phyloP scores from a whole-genome alignment of 2,113 vertebrate species.

The Tachysurus fulvidraco region DNA sequence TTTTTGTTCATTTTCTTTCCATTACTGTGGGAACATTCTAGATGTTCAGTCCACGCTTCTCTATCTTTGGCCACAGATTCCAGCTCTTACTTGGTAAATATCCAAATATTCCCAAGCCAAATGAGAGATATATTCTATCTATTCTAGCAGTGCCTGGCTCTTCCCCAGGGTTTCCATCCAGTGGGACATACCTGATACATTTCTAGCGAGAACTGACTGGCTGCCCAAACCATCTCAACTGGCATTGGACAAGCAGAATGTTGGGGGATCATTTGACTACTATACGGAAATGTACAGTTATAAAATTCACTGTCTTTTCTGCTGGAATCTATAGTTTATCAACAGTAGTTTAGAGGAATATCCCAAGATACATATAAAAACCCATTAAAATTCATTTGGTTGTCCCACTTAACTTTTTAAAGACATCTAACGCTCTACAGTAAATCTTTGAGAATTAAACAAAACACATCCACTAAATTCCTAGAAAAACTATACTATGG shows the following conservation, averaged over 20 bases:
- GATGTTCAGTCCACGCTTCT: not conserved
- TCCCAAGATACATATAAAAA: no score
- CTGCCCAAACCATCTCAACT: not conserved
- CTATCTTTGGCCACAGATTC: not conserved
- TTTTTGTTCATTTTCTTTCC: not conserved
- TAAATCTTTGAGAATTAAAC: no score
- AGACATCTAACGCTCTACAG: no score
- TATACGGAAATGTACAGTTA: not conserved
- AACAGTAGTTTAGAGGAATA: no score
- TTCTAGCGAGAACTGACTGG: not conserved
- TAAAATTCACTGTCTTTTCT: not conserved
- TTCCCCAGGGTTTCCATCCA: not conserved
- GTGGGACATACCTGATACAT: not conserved
- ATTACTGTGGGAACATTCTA: not conserved
- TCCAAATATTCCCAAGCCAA: not conserved
- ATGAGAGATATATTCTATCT: not conserved
- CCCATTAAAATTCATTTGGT: no score
- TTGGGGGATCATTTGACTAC: not conserved
- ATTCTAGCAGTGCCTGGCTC: not conserved
- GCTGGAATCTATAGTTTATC: no score
- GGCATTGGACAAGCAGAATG: not conserved
- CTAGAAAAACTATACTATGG: no score
- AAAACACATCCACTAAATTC: no score
- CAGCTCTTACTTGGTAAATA: not conserved
- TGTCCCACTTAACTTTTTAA: no score